Percentiles rank a stretch among this genome's conserved stretches.
Evolutionary conservation across 1,140 invertebrate species (phyloP).

Genomic region (Lethrus apterus): DNA sequence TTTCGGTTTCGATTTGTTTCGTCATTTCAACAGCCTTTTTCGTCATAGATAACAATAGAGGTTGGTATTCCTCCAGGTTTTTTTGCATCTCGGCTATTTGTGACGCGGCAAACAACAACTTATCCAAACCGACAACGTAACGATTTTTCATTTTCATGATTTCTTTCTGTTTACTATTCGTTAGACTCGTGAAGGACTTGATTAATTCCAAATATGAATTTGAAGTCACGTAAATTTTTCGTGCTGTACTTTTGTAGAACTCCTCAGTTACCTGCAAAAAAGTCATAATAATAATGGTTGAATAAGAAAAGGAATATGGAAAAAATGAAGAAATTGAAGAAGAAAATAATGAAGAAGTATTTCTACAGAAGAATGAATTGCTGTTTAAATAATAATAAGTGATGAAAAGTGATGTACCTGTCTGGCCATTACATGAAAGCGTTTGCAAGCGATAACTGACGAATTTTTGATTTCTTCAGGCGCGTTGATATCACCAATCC

Average conservation of each 20-base stretch:
- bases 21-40: constrained; percentile 77
- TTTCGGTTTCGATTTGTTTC: constrained; percentile 80
- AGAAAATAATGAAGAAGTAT: no score
- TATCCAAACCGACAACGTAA: constrained; percentile 80
- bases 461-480: constrained; percentile 58
- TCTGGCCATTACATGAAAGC: constrained; percentile 75
- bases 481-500: constrained; percentile 69
- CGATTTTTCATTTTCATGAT: constrained; percentile 62
- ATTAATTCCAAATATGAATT: constrained; percentile 86
- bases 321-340: no score
- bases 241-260: constrained; percentile 58
- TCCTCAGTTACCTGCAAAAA: constrained; percentile 53
- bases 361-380: no score
- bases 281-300: no score
- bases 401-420: no score
- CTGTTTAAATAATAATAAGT: no score
- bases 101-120: constrained; percentile 73
- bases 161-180: constrained; percentile 71
- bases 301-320: no score
- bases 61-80: constrained; percentile 72
- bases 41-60: constrained; percentile 76
- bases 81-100: constrained; percentile 70
- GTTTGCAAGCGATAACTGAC: constrained; percentile 73
- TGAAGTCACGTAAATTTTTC: constrained; percentile 83
- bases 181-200: constrained; percentile 68